Conservation (phyloP, 2,113 vertebrate species). For the Phalacrocorax brasilianus region DNA sequence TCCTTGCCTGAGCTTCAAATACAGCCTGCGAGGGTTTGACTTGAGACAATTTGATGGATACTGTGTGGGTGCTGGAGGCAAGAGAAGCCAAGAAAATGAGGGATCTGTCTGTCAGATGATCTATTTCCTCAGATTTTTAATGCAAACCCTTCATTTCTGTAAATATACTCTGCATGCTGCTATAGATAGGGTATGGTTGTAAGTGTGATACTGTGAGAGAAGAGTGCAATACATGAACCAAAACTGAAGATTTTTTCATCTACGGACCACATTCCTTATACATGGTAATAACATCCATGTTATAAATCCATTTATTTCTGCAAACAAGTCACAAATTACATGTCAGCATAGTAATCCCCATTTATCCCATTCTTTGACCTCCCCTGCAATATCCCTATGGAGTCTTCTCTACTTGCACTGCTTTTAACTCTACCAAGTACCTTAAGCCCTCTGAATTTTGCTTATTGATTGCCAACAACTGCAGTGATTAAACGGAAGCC, state of each 20-base stretch:
- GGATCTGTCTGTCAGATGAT: constrained; percentile 10
- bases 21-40: not conserved
- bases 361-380: not conserved
- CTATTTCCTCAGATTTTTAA: not conserved
- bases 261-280: not conserved
- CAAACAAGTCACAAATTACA: not conserved
- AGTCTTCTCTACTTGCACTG: not conserved
- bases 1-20: not conserved
- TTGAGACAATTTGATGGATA: constrained; percentile 1
- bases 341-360: not conserved
- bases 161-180: not conserved
- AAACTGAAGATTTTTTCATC: not conserved
- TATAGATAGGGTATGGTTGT: not conserved
- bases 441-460: not conserved
- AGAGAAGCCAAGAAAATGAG: constrained; percentile 19
- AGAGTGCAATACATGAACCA: not conserved
- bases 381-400: not conserved
- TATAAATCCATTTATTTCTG: not conserved
- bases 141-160: not conserved
- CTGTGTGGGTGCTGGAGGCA: constrained; percentile 7
- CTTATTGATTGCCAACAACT: not conserved
- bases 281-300: not conserved
- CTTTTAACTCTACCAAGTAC: not conserved
- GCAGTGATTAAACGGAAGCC: not conserved
- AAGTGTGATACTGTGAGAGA: not conserved